Evolutionary conservation across 2,797 vertebrate genomes (phyloP).

Genomic region (Pyrocephalus nanus): DNA sequence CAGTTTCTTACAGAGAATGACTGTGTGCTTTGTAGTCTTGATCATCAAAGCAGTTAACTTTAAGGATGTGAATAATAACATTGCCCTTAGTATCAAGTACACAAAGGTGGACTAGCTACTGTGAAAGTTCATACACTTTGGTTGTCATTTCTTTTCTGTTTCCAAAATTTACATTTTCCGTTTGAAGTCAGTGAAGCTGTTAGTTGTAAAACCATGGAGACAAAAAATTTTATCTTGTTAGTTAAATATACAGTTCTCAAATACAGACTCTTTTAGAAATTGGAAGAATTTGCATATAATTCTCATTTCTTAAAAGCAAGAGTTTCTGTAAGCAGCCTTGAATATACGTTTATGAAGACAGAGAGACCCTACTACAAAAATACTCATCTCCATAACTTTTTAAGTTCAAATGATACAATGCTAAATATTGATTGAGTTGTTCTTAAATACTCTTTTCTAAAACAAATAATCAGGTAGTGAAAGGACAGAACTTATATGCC

Average conservation of each 20-base stretch:
- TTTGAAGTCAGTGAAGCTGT: not conserved
- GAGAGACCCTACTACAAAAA: not conserved
- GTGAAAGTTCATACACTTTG: not conserved
- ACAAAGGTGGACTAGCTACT: not conserved
- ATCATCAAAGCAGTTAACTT: not conserved
- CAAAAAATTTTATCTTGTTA: not conserved
- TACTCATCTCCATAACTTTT: not conserved
- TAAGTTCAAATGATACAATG: not conserved
- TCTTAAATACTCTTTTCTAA: not conserved
- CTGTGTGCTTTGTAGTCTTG: not conserved
- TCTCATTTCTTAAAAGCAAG: not conserved
- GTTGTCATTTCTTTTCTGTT: not conserved
- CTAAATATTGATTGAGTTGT: not conserved
- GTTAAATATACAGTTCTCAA: not conserved
- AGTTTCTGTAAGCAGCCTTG: constrained; percentile 56
- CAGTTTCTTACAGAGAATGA: not conserved
- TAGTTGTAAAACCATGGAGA: not conserved
- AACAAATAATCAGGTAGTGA: not conserved
- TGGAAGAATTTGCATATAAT: not conserved
- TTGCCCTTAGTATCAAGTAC: not conserved
- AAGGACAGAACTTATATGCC: not conserved
- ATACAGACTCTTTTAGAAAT: not conserved
- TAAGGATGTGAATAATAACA: not conserved
- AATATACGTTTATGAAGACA: not conserved
- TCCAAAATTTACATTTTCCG: not conserved